These are phyloP conservation scores for Rhorus exstirpatorius DNA, from an alignment of 2,888 invertebrate genomes.

Conservation along the genomic window DNA sequence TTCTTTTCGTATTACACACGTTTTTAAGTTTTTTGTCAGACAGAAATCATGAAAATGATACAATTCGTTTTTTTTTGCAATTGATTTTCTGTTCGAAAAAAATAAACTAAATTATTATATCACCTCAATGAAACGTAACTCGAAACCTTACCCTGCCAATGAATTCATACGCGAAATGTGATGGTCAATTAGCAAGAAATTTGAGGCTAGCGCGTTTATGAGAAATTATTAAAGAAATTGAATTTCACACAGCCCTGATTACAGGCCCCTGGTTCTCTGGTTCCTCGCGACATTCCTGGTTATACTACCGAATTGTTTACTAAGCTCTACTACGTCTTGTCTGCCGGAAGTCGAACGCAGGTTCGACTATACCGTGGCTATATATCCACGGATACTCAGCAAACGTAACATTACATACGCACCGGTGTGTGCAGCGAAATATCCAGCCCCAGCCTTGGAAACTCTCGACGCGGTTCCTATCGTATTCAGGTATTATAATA, in stretches of 20 bases:
- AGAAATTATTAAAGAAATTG: not conserved
- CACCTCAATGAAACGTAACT: too few species aligned
- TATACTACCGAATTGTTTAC: constrained; percentile 78
- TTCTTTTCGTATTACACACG: not conserved
- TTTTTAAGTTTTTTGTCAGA: not conserved
- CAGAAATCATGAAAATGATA: too few species aligned
- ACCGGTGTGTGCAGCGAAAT: constrained; percentile 18
- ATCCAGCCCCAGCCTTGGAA: constrained; percentile 1
- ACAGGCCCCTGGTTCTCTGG: not conserved
- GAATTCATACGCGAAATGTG: too few species aligned
- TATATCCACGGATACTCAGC: constrained; percentile 71
- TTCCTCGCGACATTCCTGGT: constrained; percentile 62
- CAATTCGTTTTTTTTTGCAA: too few species aligned
- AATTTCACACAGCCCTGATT: not conserved
- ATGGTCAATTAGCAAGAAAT: too few species aligned
- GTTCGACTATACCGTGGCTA: constrained; percentile 36
- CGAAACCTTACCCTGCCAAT: too few species aligned
- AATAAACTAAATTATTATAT: too few species aligned
- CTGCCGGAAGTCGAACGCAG: constrained; percentile 77
- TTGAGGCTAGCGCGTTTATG: too few species aligned
- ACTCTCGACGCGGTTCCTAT: constrained; percentile 59
- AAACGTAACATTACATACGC: constrained; percentile 33
- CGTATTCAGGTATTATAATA: constrained; percentile 68
- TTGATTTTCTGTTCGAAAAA: too few species aligned
- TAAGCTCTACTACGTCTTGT: constrained; percentile 77